Base-by-base conservation (phyloP, 2,888 invertebrate species). In the Amaurobius ferox region DNA sequence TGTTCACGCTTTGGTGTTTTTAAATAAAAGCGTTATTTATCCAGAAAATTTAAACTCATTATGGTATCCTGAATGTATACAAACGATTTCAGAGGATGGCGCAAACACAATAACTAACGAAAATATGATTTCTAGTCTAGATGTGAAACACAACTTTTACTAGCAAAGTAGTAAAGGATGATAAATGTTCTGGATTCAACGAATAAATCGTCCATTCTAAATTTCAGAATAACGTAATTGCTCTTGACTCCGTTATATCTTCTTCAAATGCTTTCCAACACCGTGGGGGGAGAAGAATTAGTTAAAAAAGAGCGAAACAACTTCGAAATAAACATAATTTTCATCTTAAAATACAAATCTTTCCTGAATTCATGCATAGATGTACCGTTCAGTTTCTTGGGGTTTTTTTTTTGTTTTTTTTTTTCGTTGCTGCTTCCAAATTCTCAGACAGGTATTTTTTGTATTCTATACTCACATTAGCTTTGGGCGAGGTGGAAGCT, bases 271-370 rank as follows among this genome's bases (percentile, higher is more conserved):
- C 23, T 55, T 23, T 23, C 55, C 5, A 11, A 23, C 23, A 55
- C 23, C 3, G 23, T 44, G 55, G 19, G 23, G 55, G 23, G 55
- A 55, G 55, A 9, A 16, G 13, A 44, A 44, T 2, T 2, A 44
- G 23, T 23, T 55, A 55, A 55, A 55, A 16, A 61, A 61, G 61
- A 23, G 61, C n/a, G 9, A 11, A 61, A 64, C 11, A 64, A 29
- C 29, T 13, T 13, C 23, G 30, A 64, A 64, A 64, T 64, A 64
- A 64, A 64, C 30, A 30, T 29, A 30, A 64, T 30, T 64, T 64
- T 30, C 64, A 13, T 29, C 64, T 29, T 64, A 64, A 64, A 64
- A 64, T 30, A 55, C 29, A 64, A 30, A 30, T 64, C 64, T 64
- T 64, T 64, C 13, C n/a, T n/a, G 64, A 64, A 30, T 29, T 64